Conservation (phyloP, 2,113 vertebrate species). For the Argyrosomus japonicus region DNA sequence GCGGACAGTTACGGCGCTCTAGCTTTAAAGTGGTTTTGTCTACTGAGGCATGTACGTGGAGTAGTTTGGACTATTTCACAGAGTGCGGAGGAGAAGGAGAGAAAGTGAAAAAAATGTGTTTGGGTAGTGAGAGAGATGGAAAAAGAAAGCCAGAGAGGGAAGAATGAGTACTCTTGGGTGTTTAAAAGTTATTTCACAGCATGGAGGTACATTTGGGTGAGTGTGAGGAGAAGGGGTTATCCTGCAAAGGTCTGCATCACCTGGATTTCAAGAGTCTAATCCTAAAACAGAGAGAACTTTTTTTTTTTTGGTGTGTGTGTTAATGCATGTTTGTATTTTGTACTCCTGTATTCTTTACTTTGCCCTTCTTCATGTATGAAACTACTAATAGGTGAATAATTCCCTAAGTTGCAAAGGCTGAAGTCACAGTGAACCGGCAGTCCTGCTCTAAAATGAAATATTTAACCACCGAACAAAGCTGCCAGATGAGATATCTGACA, state of each 20-base stretch:
- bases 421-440: conserved; percentile 8
- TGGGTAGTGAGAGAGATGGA: conserved; percentile 21
- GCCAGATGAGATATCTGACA: conserved; percentile 35
- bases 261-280: conserved; percentile 31
- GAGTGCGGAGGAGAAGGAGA: conserved; percentile 18
- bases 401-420: not conserved
- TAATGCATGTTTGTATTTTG: not conserved
- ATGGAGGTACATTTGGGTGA: conserved; percentile 35
- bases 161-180: conserved; percentile 49
- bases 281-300: not conserved
- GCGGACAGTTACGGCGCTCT: conserved; percentile 54
- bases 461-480: conserved; percentile 9
- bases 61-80: conserved; percentile 66
- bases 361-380: conserved; percentile 14
- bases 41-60: conserved; percentile 71
- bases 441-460: conserved; percentile 21
- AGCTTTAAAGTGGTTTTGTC: conserved; percentile 71
- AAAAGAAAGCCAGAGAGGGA: conserved; percentile 39
- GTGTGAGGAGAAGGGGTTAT: conserved; percentile 29
- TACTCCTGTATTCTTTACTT: conserved; percentile 10
- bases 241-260: conserved; percentile 50
- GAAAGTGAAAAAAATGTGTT: conserved; percentile 33
- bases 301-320: not conserved
- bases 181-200: conserved; percentile 68
- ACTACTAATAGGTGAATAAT: conserved; percentile 7